Base-by-base conservation (phyloP, 2,888 invertebrate species). In the Clitarchus hookeri region DNA sequence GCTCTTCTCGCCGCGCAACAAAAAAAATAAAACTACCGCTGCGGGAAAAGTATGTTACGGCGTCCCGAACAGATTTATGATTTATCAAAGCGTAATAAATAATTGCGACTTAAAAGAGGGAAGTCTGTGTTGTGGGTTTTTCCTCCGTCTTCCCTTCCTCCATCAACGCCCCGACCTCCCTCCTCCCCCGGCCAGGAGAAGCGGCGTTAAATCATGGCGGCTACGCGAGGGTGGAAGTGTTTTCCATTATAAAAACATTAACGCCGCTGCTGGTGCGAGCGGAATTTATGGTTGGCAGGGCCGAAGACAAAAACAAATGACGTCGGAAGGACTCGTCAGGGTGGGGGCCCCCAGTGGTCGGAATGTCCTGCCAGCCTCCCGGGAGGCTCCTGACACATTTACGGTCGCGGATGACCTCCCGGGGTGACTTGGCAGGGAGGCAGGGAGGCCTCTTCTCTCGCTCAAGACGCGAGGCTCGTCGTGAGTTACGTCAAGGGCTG, bases 201-300 rank as follows among this genome's bases (percentile, higher is more conserved):
- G 16, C 13, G 65, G 65, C 16, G n/a, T 23, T 65, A 65, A 65
- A 65, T 65, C 65, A 65, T 65, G 8, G 23, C 65, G 19, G 65
- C 19, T 11, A n/a, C 65, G 8, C 19, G 65, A 65, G 65, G 65
- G 23, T 65, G 65, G 65, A 65, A 65, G 65, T 65, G 65, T 65
- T 65, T 65, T 65, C 65, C 65, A 65, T 65, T 65, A 65, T 65
- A 65, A 65, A 65, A 65, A 65, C 65, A 65, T 65, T 65, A 65
- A 65, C 65, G 65, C 65, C 65, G 23, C 16, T 65, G 65, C 48
- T 16, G 48, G 48, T 8, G 48, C 48, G 48, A 16, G 48, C 16
- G 48, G 48, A 48, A 48, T 48, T 48, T 48, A 48, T 48, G 48
- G 48, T 16, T 16, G 11, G 48, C 36, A 36, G 48, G 48, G 48